Evolutionary conservation across 64 coral and sea anemone species (phyloP), one percentile per base, ranked within the genome.

Genomic region (Montipora efflorescens): DNA sequence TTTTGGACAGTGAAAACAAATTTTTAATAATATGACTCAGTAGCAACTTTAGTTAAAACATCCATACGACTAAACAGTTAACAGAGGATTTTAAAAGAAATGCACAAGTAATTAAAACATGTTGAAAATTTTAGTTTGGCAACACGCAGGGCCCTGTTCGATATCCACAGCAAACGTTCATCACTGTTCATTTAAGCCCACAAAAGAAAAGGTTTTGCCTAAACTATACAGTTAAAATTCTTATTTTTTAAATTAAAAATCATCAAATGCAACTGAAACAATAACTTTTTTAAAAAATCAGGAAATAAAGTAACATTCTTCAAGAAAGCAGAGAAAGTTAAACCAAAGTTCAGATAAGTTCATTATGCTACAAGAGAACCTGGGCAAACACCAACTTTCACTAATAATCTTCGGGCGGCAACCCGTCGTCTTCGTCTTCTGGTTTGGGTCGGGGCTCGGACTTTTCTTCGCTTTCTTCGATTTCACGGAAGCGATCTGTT

Each of bases 401-500:
- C 36, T 36, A 36, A 36, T 36, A 36, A 36, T 36, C 36, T 2
- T 36, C 36, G 36, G 36, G 36, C 36, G 36, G 0, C 36, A 36
- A 36, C 36, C 36, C 36, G 36, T 36, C 36, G 36, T 36, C 36
- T 36, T 82, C 28, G 58, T 46, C 28, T 16, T 82, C 80, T 21
- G 55, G 57, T 28, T 15, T 16, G 1, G 47, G 76, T 18, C 78
- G 74, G 36, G 73, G 88, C 8, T 89, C 87, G 49, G 87, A 13
- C 57, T 88, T 47, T 4, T 80, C 74, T 10, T 69, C 75, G 5
- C 91, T 89, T 3, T 90, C 58, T 5, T 46, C 76, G 7, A 67
- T 48, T 58, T 87, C 73, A n/a, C 61, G 82, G 20, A 76, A 47
- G 43, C 70, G 82, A 6, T 77, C 83, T 89, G 76, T 67, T 20